phyloP scores from a whole-genome alignment of 1,140 invertebrate species.

The Mercenaria mercenaria region DNA sequence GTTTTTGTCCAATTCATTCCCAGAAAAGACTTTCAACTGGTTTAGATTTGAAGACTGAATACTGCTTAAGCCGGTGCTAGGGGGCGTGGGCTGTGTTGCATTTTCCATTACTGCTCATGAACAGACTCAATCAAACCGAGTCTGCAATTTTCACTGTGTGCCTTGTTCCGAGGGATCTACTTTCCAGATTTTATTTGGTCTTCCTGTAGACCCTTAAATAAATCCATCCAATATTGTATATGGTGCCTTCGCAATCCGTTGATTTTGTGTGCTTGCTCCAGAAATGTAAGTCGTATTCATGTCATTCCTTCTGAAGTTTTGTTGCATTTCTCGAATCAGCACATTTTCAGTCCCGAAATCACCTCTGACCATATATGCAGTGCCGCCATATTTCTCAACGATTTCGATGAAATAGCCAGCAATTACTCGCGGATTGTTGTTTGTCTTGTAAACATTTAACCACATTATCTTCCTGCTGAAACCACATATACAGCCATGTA shows the following conservation, averaged over 20 bases:
- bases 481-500: constrained; percentile 81
- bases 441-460: constrained; percentile 77
- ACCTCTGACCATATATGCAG: constrained; percentile 50
- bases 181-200: no score
- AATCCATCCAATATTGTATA: constrained; percentile 26
- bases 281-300: neutral
- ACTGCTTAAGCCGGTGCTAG: no score
- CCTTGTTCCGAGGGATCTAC: no score
- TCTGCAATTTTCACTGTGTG: no score
- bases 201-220: constrained; percentile 11
- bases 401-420: constrained; percentile 75
- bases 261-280: constrained; percentile 55
- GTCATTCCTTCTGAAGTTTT: constrained; percentile 33
- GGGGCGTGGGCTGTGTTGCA: no score
- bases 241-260: constrained; percentile 21
- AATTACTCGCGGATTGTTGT: constrained; percentile 76
- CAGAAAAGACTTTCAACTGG: constrained; percentile 44
- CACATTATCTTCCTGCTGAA: constrained; percentile 80
- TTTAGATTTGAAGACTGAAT: no score
- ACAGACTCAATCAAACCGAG: no score
- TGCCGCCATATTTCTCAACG: constrained; percentile 56
- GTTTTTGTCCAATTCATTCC: neutral
- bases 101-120: no score
- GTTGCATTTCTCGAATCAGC: constrained; percentile 55
- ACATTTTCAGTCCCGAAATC: constrained; percentile 74